Conservation (phyloP, 1,140 invertebrate species). For the Wiebesia pumilae region DNA sequence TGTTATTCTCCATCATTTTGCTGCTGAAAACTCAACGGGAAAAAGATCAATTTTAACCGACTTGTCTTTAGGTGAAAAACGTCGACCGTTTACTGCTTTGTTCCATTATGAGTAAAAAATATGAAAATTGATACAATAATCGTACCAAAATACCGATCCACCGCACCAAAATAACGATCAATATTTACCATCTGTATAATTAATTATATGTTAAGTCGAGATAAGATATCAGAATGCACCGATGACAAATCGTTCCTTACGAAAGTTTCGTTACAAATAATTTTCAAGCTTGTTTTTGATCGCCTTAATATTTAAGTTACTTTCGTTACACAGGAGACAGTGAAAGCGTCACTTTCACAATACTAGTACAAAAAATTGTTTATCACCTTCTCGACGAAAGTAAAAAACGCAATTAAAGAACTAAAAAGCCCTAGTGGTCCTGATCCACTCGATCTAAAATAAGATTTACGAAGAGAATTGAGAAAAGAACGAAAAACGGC, state of each 20-base stretch:
- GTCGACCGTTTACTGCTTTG: background rate
- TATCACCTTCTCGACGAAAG: too few relatives aligned
- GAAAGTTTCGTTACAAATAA: too few relatives aligned
- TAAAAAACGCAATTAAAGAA: too few relatives aligned
- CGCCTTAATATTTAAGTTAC: too few relatives aligned
- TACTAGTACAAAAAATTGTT: too few relatives aligned
- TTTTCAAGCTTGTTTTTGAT: too few relatives aligned
- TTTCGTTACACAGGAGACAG: too few relatives aligned
- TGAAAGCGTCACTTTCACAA: too few relatives aligned
- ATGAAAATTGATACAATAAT: background rate
- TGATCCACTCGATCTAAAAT: too few relatives aligned
- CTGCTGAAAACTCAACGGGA: background rate
- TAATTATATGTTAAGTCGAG: background rate
- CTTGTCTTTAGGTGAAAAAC: background rate
- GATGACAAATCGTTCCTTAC: too few relatives aligned
- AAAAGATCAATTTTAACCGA: background rate
- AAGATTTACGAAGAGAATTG: background rate
- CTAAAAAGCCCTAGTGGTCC: too few relatives aligned
- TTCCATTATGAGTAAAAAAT: background rate
- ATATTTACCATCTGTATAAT: background rate
- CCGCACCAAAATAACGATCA: background rate
- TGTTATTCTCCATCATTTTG: constrained; percentile 25
- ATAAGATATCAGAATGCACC: background rate
- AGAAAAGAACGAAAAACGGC: background rate
- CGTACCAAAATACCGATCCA: background rate